Conservation (phyloP, 2,888 invertebrate species). For the Lithophane socia region DNA sequence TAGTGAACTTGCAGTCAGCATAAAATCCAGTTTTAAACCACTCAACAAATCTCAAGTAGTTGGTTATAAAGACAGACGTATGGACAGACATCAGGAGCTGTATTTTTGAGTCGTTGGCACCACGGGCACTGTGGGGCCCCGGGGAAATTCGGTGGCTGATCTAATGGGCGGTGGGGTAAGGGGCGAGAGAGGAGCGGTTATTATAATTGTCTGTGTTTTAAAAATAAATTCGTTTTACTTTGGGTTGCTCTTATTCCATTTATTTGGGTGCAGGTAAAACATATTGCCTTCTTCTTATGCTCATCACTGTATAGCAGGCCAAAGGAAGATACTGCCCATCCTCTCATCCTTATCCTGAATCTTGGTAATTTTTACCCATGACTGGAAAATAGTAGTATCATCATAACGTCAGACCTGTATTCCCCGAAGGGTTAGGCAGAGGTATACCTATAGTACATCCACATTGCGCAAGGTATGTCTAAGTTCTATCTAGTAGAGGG, state of each 20-base stretch:
- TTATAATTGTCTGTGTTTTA: conserved; percentile 27
- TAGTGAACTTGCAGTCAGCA: conserved; percentile 10
- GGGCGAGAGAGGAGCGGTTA: conserved; percentile 53
- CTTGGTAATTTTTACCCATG: no score
- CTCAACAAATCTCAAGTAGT: conserved; percentile 37
- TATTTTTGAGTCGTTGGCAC: conserved; percentile 70
- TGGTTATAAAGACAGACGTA: conserved; percentile 41
- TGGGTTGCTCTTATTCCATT: background rate
- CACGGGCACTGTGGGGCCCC: conserved; percentile 63
- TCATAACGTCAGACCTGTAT: no score
- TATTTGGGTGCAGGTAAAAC: no score
- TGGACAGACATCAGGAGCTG: conserved; percentile 61
- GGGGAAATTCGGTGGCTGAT: conserved; percentile 77
- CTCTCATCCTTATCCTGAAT: no score
- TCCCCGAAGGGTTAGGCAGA: background rate
- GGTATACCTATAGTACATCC: background rate
- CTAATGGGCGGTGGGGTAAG: conserved; percentile 68
- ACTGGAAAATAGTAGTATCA: no score
- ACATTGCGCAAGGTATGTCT: background rate
- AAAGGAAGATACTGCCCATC: no score
- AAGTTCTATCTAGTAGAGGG: background rate
- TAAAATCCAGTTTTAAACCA: conserved; percentile 26
- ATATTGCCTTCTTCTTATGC: no score
- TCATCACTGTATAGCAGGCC: no score
- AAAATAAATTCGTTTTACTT: conserved; percentile 18